Evolutionary conservation across 2,113 vertebrate genomes (phyloP).

Genomic region (Thunnus thynnus): DNA sequence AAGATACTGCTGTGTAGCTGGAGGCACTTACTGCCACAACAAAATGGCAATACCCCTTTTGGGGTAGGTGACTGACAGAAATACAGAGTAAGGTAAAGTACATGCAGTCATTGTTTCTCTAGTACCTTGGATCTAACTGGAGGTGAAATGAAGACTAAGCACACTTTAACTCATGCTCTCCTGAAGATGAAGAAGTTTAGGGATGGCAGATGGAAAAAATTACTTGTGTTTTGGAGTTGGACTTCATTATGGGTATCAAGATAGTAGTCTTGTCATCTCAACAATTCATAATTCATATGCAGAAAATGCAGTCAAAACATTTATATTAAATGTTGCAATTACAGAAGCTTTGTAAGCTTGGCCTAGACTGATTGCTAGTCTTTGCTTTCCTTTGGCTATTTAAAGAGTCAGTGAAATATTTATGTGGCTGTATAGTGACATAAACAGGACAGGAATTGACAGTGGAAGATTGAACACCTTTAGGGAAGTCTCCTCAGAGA

Average conservation of each 20-base stretch:
- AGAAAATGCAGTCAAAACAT: neutral
- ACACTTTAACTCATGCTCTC: neutral
- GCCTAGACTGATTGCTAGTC: neutral
- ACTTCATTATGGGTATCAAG: neutral
- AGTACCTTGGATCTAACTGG: conserved; percentile 12
- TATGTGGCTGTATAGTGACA: conserved; percentile 13
- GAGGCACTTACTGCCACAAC: conserved; percentile 39
- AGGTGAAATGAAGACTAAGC: conserved; percentile 28
- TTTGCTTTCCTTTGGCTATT: conserved; percentile 15
- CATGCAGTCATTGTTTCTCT: conserved; percentile 18
- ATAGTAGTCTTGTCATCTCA: neutral
- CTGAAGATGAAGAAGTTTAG: neutral
- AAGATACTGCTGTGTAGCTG: conserved; percentile 21
- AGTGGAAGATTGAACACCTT: conserved; percentile 27
- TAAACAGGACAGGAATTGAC: conserved; percentile 28
- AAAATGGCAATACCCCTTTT: conserved; percentile 45
- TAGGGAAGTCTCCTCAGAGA: conserved; percentile 47
- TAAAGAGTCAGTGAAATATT: conserved; percentile 46
- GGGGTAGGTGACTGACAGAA: conserved; percentile 42
- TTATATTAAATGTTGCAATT: neutral
- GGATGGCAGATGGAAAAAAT: neutral
- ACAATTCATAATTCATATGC: conserved; percentile 11
- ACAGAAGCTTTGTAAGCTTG: neutral
- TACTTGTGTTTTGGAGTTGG: neutral
- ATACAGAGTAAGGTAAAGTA: conserved; percentile 17